A percentile compares a stretch with the other conserved stretches of the same genome.
These are phyloP conservation scores for Bovichtus variegatus DNA, from an alignment of 2,797 vertebrate genomes.

Conservation along the genomic window DNA sequence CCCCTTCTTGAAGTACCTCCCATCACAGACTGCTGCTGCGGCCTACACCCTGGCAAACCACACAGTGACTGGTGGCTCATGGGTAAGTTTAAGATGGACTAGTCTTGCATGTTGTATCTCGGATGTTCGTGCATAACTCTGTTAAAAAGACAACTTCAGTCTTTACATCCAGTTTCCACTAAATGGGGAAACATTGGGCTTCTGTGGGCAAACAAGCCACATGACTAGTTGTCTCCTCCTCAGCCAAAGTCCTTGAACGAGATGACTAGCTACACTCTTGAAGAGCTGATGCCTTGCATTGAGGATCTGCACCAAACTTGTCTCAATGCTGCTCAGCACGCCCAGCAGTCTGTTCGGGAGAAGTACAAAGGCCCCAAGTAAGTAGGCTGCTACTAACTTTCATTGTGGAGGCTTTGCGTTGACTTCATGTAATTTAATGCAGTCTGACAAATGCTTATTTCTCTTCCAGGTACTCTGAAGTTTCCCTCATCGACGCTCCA, in stretches of 20 bases:
- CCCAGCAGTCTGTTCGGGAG: slow-evolving; percentile 95
- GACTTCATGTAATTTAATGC: too few species aligned
- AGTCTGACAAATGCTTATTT: background rate
- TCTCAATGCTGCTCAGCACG: slow-evolving; percentile 90
- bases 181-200: background rate
- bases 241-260: slow-evolving; percentile 88
- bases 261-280: slow-evolving; percentile 90
- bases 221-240: background rate
- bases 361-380: slow-evolving; percentile 96
- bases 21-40: slow-evolving; percentile 92
- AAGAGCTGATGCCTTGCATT: slow-evolving; percentile 92
- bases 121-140: background rate
- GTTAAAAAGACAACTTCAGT: too few species aligned
- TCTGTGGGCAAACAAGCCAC: background rate
- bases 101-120: too few species aligned
- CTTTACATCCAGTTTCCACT: background rate
- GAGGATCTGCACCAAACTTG: slow-evolving; percentile 91
- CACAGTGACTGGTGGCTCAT: slow-evolving; percentile 87
- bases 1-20: slow-evolving; percentile 94
- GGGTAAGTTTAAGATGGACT: slow-evolving; percentile 73
- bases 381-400: slow-evolving; percentile 56
- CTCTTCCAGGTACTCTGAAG: slow-evolving; percentile 88
- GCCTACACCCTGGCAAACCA: slow-evolving; percentile 91
- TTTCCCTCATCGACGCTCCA: slow-evolving; percentile 90
- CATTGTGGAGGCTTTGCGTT: background rate